A percentile compares a stretch with the other conserved stretches of the same genome.
These are phyloP conservation scores for Coecobrya sp. DNA, from an alignment of 2,888 invertebrate species.

Conservation along the genomic window DNA sequence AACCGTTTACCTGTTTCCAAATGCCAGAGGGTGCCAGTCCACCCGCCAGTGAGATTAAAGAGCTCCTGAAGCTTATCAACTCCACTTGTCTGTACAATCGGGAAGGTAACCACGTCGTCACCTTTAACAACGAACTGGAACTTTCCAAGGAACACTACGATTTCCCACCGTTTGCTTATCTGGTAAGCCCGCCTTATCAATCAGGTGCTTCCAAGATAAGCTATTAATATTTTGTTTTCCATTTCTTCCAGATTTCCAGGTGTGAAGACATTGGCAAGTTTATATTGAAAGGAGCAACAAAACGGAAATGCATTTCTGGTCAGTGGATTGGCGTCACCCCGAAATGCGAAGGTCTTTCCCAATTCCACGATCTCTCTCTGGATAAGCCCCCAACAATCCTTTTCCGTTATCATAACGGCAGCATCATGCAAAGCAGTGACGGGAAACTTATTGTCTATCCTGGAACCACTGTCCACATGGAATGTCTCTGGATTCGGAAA, in stretches of 20 bases:
- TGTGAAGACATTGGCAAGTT: constrained; percentile 96
- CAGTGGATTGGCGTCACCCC: constrained; percentile 94
- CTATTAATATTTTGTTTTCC: constrained; percentile 75
- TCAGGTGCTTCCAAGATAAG: too few relatives aligned
- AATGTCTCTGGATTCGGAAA: constrained; percentile 93
- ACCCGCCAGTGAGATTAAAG: constrained; percentile 75
- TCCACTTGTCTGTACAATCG: constrained; percentile 92
- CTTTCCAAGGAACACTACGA: constrained; percentile 93
- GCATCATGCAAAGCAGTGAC: constrained; percentile 95
- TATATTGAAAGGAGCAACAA: constrained; percentile 92
- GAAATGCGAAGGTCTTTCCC: constrained; percentile 93
- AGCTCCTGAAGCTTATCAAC: constrained; percentile 82
- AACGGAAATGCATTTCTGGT: constrained; percentile 92
- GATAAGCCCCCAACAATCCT: constrained; percentile 84
- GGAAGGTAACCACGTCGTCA: constrained; percentile 91
- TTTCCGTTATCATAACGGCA: constrained; percentile 89
- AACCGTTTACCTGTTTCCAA: too few relatives aligned
- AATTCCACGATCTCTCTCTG: constrained; percentile 92
- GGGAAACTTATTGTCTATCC: constrained; percentile 92
- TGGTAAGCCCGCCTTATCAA: constrained; percentile 89
- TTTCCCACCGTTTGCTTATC: constrained; percentile 92
- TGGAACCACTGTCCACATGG: constrained; percentile 95
- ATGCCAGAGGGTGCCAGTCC: constrained; percentile 69
- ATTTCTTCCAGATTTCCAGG: constrained; percentile 89
- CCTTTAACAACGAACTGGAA: constrained; percentile 94